phyloP scores from a whole-genome alignment of 92 coral and sea anemone genomes.

The Umimayanthus kanabou region DNA sequence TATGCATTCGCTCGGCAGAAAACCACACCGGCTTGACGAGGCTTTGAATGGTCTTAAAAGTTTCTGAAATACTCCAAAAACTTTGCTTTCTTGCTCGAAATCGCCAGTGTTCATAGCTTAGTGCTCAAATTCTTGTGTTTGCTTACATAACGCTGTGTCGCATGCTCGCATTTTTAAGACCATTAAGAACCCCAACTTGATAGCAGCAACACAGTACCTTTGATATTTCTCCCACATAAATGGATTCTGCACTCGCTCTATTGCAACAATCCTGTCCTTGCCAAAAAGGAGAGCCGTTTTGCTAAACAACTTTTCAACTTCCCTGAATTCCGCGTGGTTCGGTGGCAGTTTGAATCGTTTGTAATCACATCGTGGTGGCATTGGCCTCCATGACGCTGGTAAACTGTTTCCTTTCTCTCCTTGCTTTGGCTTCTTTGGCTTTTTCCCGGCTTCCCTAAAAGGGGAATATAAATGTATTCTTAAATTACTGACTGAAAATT shows the following conservation, averaged over 20 bases:
- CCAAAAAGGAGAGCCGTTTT: background rate
- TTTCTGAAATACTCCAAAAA: no score
- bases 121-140: no score
- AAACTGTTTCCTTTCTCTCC: background rate
- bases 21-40: no score
- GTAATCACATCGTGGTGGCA: background rate
- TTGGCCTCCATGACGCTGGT: background rate
- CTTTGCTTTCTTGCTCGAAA: no score
- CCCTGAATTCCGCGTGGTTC: background rate
- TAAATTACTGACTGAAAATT: no score
- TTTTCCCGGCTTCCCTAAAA: conserved; percentile 18
- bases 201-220: background rate
- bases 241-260: conserved; percentile 19
- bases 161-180: no score
- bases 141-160: no score
- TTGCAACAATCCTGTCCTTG: conserved; percentile 9
- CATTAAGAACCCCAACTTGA: no score
- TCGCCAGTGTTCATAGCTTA: no score
- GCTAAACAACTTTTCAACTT: background rate
- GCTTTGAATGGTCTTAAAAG: no score
- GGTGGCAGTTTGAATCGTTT: background rate
- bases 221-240: conserved; percentile 30
- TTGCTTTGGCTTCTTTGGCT: background rate
- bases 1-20: no score
- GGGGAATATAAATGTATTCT: no score